Conservation (phyloP, 2,113 vertebrate genomes). For the Chloebia gouldiae region DNA sequence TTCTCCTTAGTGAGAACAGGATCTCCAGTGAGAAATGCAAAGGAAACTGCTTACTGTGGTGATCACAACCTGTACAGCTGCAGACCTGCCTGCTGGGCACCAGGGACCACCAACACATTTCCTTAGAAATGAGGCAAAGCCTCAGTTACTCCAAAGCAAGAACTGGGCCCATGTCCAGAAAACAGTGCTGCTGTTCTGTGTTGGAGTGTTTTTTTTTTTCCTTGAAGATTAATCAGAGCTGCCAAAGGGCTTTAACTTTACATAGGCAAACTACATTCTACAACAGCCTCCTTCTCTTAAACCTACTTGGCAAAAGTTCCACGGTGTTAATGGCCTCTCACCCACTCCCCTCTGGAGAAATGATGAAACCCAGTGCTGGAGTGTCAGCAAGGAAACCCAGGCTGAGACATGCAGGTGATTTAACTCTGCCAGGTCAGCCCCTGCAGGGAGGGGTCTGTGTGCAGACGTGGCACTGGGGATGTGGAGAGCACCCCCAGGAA, state of each 20-base stretch:
- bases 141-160: neutral
- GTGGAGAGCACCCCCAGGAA: neutral
- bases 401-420: neutral
- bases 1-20: neutral
- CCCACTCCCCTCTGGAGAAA: neutral
- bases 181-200: neutral
- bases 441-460: neutral
- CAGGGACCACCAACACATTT: neutral
- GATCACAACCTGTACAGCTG: neutral
- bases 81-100: neutral
- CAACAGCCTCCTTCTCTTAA: neutral
- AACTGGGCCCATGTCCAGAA: neutral
- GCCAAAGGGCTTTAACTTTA: slow-evolving; percentile 31
- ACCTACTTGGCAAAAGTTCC: neutral
- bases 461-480: neutral
- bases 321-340: neutral
- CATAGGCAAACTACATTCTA: neutral
- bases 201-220: neutral
- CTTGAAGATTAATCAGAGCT: slow-evolving; percentile 34
- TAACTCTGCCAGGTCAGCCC: neutral
- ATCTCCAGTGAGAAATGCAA: neutral
- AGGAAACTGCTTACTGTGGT: neutral
- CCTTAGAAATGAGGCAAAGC: neutral
- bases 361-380: neutral
- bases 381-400: neutral